phyloP scores from a whole-genome alignment of 2,797 vertebrate species.

The Pagetopsis macropterus region DNA sequence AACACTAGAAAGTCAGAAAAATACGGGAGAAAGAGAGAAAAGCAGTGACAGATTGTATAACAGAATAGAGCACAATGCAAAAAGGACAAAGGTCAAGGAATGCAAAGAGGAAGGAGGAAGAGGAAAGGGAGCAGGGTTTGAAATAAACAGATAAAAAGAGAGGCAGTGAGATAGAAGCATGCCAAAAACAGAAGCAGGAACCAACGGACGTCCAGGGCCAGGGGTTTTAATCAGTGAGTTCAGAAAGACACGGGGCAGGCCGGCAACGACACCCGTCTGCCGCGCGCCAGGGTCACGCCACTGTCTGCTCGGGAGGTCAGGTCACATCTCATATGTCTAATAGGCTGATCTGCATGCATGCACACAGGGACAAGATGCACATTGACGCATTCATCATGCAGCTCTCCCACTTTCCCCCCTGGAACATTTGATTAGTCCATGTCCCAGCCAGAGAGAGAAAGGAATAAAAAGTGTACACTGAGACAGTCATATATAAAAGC shows the following conservation, averaged over 20 bases:
- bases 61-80: slow-evolving; percentile 44
- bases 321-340: slow-evolving; percentile 60
- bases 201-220: slow-evolving; percentile 47
- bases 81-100: slow-evolving; percentile 71
- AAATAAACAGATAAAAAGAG: slow-evolving; percentile 76
- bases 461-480: slow-evolving; percentile 3
- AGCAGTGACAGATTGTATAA: slow-evolving; percentile 12
- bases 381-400: slow-evolving; percentile 34
- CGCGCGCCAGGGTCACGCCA: slow-evolving; percentile 56
- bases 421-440: slow-evolving; percentile 41
- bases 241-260: slow-evolving; percentile 53
- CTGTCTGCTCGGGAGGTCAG: slow-evolving; percentile 58
- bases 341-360: slow-evolving; percentile 7
- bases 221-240: slow-evolving; percentile 72
- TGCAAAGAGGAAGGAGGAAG: slow-evolving; percentile 69
- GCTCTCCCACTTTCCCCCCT: slow-evolving; percentile 7
- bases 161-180: slow-evolving; percentile 21
- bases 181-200: slow-evolving; percentile 38
- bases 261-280: slow-evolving; percentile 37
- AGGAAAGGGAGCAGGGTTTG: slow-evolving; percentile 62
- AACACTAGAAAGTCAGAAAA: slow-evolving; percentile 10
- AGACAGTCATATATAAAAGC: slow-evolving; percentile 30
- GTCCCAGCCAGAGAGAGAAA: slow-evolving; percentile 30
- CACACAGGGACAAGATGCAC: slow-evolving; percentile 12
- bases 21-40: slow-evolving; percentile 11